Evolutionary conservation across 2,888 invertebrate genomes (phyloP), one percentile per base, ranked within the genome.

Genomic region (Hartigia nigra): DNA sequence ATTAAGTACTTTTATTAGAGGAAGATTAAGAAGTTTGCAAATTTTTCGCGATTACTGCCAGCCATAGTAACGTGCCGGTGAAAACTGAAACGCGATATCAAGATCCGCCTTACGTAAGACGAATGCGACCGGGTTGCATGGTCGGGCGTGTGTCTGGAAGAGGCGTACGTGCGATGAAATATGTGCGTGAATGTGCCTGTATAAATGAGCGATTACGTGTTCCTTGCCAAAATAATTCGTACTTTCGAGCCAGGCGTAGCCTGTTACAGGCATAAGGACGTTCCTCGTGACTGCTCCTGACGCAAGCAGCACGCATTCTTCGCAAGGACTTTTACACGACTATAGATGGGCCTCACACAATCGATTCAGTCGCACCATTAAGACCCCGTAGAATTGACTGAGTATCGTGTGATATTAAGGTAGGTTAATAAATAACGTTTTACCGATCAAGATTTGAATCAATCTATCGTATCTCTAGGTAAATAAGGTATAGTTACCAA

Each of bases 71-170:
- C 77, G 77, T 75, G 76, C 39, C 76, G 77, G 85, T 85, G 83
- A 86, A 86, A 85, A 82, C 82, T 78, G 85, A 82, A 81, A 76
- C 69, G 72, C 72, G 12, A 31, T 81, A 86, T 85, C 86, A 80
- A 85, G 86, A 86, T 86, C 81, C 82, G 83, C 78, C 75, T 86
- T 85, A 86, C 84, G 81, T 83, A 86, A 85, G 69, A 1, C 70
- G 23, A 36, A 32, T 31, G 32, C 70, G 31, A 31, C 12, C 12
- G 70, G 70, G 32, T 72, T 72, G 72, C 12, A 31, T 12, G 5
- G 72, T 14, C 5, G 34, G 34, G 72, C 34, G 72, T 31, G 72
- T 55, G 55, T 23, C 23, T 23, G 55, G 23, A 23, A 55, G 23
- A 55, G 55, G 23, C 72, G 72, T 72, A 32, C 14, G 72, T 72